A percentile compares a stretch with the other conserved stretches of the same genome.
Conservation (phyloP, 2,888 invertebrate genomes). For the Tenthredo notha region DNA sequence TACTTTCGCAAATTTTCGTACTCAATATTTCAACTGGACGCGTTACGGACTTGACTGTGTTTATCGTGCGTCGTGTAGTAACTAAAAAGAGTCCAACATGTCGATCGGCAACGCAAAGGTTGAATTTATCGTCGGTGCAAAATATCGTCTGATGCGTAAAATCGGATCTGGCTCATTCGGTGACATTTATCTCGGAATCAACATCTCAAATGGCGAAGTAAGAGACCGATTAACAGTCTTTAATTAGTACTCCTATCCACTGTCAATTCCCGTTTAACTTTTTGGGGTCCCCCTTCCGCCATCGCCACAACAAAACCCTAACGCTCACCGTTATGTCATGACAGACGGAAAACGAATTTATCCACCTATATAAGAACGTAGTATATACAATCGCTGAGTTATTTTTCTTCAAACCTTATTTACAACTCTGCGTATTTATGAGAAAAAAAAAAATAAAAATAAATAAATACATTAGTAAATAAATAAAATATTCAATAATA, state of each 20-base stretch:
- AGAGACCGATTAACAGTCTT: slow-evolving; percentile 69
- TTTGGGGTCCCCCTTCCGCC: slow-evolving; percentile 40
- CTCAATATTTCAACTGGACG: slow-evolving; percentile 3
- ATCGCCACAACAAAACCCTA: slow-evolving; percentile 54
- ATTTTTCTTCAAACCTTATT: slow-evolving; percentile 63
- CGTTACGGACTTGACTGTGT: slow-evolving; percentile 33
- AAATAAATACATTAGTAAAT: neutral
- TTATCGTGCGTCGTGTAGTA: slow-evolving; percentile 48
- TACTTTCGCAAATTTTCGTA: slow-evolving; percentile 42
- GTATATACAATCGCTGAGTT: slow-evolving; percentile 64
- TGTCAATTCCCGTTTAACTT: slow-evolving; percentile 49
- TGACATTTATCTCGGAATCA: slow-evolving; percentile 98
- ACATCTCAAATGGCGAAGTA: slow-evolving; percentile 94
- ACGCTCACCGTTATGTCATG: slow-evolving; percentile 56
- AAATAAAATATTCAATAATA: neutral
- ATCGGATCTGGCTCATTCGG: slow-evolving; percentile 99
- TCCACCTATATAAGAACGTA: neutral
- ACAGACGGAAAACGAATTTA: slow-evolving; percentile 43
- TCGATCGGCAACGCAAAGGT: slow-evolving; percentile 76
- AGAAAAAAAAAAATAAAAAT: neutral
- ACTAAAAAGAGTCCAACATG: slow-evolving; percentile 55
- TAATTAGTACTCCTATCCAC: slow-evolving; percentile 12
- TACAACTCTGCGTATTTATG: neutral
- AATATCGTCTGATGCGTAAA: slow-evolving; percentile 97
- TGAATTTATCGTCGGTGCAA: slow-evolving; percentile 93